A percentile compares a stretch with the other conserved stretches of the same genome.
Conservation (phyloP, 2,113 vertebrate species). For the Neotoma lepida region DNA sequence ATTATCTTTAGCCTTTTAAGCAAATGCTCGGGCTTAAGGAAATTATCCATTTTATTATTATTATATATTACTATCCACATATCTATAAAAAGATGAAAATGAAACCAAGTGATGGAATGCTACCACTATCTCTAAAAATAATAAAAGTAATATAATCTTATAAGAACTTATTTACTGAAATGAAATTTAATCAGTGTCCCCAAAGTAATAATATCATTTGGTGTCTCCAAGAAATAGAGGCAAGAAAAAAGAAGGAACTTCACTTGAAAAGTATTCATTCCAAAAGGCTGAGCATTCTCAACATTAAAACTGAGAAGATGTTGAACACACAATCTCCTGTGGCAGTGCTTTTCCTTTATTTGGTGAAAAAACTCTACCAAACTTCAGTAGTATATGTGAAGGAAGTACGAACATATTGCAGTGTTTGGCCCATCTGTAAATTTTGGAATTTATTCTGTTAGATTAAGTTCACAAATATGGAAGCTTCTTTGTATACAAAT, state of each 20-base stretch:
- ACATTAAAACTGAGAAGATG: neutral
- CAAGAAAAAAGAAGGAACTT: neutral
- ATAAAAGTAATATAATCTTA: conserved; percentile 40
- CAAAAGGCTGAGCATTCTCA: neutral
- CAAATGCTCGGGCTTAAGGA: neutral
- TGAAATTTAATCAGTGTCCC: conserved; percentile 47
- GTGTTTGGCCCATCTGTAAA: neutral
- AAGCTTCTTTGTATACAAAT: neutral
- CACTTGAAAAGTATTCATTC: neutral
- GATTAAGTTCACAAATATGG: neutral
- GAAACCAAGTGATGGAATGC: conserved; percentile 55
- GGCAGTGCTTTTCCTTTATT: neutral
- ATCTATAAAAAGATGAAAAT: conserved; percentile 59
- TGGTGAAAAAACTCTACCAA: neutral
- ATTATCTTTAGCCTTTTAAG: neutral
- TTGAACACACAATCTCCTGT: neutral
- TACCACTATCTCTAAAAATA: conserved; percentile 43
- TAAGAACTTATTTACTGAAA: conserved; percentile 27
- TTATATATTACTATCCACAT: conserved; percentile 38
- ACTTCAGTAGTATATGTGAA: neutral
- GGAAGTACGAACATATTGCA: neutral
- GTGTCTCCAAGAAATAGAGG: neutral
- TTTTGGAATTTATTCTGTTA: neutral
- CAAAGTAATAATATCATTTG: neutral
- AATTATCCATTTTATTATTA: conserved; percentile 1